These are phyloP conservation scores for Sceloporus undulatus DNA, from an alignment of 2,113 vertebrate genomes.

Conservation along the genomic window DNA sequence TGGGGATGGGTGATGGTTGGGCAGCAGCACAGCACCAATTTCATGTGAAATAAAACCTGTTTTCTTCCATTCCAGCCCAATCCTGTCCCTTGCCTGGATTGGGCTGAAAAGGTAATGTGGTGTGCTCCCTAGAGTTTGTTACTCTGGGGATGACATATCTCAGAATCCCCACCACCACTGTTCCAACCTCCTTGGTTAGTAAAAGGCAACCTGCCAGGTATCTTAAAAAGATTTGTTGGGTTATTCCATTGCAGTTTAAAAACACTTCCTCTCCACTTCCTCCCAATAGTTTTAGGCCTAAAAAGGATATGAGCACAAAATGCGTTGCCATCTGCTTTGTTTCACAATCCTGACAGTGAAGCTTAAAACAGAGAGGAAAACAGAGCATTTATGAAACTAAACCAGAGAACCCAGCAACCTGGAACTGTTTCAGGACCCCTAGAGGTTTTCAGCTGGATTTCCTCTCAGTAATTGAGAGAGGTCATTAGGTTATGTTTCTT, in stretches of 20 bases:
- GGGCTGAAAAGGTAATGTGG: too few relatives aligned
- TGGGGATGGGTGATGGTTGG: too few relatives aligned
- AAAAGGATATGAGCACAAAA: rapidly evolving
- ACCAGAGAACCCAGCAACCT: not conserved
- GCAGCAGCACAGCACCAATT: too few relatives aligned
- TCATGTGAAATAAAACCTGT: too few relatives aligned
- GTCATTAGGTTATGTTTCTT: slow-evolving; percentile 73
- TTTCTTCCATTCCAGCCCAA: too few relatives aligned
- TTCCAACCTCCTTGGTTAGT: not conserved
- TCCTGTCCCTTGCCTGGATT: too few relatives aligned
- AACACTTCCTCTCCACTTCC: not conserved
- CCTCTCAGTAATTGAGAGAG: slow-evolving; percentile 62
- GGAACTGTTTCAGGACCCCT: slow-evolving; percentile 47
- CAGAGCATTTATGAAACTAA: not conserved
- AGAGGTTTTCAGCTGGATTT: slow-evolving; percentile 58
- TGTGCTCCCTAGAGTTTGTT: too few relatives aligned
- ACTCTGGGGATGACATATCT: too few relatives aligned
- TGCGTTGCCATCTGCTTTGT: slow-evolving; percentile 18
- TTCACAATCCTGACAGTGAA: slow-evolving; percentile 35
- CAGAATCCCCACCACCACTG: not conserved
- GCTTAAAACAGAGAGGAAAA: slow-evolving; percentile 14
- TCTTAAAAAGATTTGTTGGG: slow-evolving; percentile 20
- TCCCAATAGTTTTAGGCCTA: not conserved
- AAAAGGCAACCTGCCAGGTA: not conserved
- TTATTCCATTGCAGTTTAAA: slow-evolving; percentile 34